Conservation (phyloP, 2,888 invertebrate species). For the Drosophila picticornis region DNA sequence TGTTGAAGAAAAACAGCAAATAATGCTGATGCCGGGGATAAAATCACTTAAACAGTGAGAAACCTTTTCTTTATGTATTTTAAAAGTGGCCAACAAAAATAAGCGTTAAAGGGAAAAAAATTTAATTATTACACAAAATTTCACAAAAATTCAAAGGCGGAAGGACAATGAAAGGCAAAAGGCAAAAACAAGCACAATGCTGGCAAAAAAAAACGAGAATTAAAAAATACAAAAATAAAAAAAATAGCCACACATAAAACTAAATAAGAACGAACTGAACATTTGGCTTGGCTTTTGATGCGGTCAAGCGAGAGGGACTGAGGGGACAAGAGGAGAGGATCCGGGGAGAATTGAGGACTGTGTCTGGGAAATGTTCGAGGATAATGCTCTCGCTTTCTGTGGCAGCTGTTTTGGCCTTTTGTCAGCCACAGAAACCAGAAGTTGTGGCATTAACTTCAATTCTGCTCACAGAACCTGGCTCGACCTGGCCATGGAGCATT, state of each 20-base stretch:
- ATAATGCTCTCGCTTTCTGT: constrained; percentile 5
- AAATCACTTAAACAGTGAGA: constrained; percentile 67
- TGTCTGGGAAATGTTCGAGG: background rate
- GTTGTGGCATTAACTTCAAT: constrained; percentile 44
- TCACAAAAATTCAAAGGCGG: constrained; percentile 70
- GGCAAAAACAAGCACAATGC: constrained; percentile 44
- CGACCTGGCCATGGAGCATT: background rate
- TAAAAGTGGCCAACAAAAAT: constrained; percentile 30
- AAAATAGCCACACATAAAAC: constrained; percentile 22
- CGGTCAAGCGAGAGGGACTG: constrained; percentile 57
- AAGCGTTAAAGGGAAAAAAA: constrained; percentile 50
- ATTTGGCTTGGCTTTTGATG: constrained; percentile 69
- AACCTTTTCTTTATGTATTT: constrained; percentile 39
- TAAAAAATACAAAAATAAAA: background rate
- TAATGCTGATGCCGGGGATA: constrained; percentile 34
- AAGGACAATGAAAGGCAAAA: constrained; percentile 73
- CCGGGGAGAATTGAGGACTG: background rate
- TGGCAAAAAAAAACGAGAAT: constrained; percentile 54
- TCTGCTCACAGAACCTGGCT: background rate
- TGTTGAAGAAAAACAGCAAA: constrained; percentile 44
- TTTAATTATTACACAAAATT: constrained; percentile 77
- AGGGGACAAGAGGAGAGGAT: background rate
- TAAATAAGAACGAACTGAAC: constrained; percentile 57
- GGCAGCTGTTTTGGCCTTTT: constrained; percentile 70
- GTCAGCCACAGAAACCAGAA: constrained; percentile 58